Conservation (phyloP, 1,140 invertebrate genomes). For the Apis dorsata region DNA sequence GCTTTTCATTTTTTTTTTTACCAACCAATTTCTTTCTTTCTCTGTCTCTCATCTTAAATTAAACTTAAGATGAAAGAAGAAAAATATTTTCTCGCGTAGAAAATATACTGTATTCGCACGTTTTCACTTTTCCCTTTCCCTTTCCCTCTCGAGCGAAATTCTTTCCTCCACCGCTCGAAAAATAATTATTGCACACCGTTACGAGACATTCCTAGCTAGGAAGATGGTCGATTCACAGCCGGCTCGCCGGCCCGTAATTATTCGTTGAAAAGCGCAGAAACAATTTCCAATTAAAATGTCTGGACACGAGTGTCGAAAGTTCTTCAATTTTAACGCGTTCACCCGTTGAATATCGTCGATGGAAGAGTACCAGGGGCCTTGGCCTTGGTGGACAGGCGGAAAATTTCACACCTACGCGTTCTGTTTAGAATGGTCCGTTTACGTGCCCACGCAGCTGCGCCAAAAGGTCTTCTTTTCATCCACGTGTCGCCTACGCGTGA, state of each 20-base stretch:
- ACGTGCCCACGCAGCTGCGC: conserved; percentile 44
- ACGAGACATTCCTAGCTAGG: background rate
- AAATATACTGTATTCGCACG: background rate
- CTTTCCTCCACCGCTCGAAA: background rate
- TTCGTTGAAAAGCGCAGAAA: conserved; percentile 30
- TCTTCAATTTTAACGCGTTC: conserved; percentile 36
- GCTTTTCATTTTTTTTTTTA: no score
- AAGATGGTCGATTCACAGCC: background rate
- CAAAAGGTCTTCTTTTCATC: conserved; percentile 38
- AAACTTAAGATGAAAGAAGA: no score
- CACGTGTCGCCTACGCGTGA: conserved; percentile 41
- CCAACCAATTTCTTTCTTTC: no score
- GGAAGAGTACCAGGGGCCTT: background rate
- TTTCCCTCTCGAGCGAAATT: background rate
- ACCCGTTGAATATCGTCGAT: conserved; percentile 11
- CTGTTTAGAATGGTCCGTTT: background rate
- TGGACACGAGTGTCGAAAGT: conserved; percentile 33
- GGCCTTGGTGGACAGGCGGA: no score
- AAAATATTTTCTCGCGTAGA: background rate
- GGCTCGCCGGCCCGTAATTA: conserved; percentile 13
- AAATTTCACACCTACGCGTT: conserved; percentile 13
- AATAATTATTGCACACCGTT: conserved; percentile 15
- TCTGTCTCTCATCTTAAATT: no score
- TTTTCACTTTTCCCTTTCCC: rapidly evolving
- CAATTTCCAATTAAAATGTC: conserved; percentile 50